Base-by-base conservation (phyloP, 64 coral and sea anemone species). In the Dendronephthya gigantea region DNA sequence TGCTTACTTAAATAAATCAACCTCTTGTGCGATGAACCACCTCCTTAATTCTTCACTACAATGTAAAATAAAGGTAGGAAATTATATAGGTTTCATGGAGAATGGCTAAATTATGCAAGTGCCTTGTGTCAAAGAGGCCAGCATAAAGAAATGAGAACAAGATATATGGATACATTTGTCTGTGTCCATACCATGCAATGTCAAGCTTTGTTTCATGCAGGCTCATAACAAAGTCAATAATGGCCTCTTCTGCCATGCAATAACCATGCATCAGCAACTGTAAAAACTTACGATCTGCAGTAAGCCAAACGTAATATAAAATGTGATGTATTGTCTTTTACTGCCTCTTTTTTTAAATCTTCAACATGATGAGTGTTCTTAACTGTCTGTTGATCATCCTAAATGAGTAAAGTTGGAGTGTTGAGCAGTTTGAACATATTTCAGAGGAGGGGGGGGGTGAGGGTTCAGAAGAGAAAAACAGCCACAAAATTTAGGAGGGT, bases 221-320 rank as follows among this genome's bases (percentile, higher is more conserved):
- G n/a, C n/a, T n/a, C n/a, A n/a, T n/a, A n/a, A n/a, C n/a, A n/a
- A n/a, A n/a, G n/a, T n/a, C n/a, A n/a, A n/a, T n/a, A n/a, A n/a
- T n/a, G n/a, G n/a, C n/a, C n/a, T n/a, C n/a, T n/a, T n/a, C n/a
- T n/a, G n/a, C n/a, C n/a, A n/a, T n/a, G n/a, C n/a, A n/a, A n/a
- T n/a, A n/a, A n/a, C n/a, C n/a, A n/a, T n/a, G n/a, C n/a, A n/a
- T n/a, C n/a, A n/a, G n/a, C 7, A 39, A n/a, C 4, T 17, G 25
- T n/a, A 0, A 39, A 79, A 79, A 96, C 94, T 88, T 90, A 96
- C 94, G 94, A 96, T 92, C 90, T 90, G 30, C 94, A 96, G 87
- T 96, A 96, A 45, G 94, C 94, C 83, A 96, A 88, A 34, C 94
- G 85, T 7, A 96, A 88, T 32, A 96, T 96, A 48, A 96, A 96